Conservation (phyloP, 64 coral and sea anemone genomes). For the Actinia tenebrosa region DNA sequence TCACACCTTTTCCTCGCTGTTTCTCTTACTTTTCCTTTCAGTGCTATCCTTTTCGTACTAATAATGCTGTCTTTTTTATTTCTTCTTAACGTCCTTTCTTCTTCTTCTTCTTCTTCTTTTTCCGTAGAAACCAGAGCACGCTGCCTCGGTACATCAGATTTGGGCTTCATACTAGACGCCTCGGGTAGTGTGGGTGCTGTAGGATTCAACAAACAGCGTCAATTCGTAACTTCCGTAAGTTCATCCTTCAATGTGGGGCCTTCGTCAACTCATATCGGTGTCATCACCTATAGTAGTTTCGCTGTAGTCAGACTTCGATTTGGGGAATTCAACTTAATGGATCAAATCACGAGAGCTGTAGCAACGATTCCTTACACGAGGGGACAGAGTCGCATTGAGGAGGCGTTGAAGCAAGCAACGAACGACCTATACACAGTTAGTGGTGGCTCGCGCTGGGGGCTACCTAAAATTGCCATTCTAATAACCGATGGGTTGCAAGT, state of each 20-base stretch:
- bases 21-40: too few species aligned
- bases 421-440: conserved; percentile 4
- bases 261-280: conserved; percentile 4
- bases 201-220: conserved; percentile 7
- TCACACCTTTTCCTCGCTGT: too few species aligned
- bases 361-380: neutral
- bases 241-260: neutral
- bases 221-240: conserved; percentile 7
- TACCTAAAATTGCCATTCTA: conserved; percentile 31
- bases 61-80: too few species aligned
- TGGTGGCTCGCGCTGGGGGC: neutral
- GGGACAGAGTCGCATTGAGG: conserved; percentile 22
- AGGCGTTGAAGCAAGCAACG: conserved; percentile 13
- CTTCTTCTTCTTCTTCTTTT: too few species aligned
- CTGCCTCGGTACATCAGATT: conserved; percentile 32
- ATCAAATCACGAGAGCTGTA: neutral
- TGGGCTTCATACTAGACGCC: conserved; percentile 40
- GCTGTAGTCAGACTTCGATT: conserved; percentile 2
- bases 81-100: too few species aligned
- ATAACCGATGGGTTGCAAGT: conserved; percentile 24
- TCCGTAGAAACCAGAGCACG: neutral
- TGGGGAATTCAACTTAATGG: neutral
- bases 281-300: conserved; percentile 11
- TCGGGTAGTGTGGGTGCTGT: neutral
- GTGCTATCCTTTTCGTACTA: too few species aligned